These are phyloP conservation scores for Laspeyria flexula DNA, from an alignment of 2,888 invertebrate genomes.

Conservation along the genomic window DNA sequence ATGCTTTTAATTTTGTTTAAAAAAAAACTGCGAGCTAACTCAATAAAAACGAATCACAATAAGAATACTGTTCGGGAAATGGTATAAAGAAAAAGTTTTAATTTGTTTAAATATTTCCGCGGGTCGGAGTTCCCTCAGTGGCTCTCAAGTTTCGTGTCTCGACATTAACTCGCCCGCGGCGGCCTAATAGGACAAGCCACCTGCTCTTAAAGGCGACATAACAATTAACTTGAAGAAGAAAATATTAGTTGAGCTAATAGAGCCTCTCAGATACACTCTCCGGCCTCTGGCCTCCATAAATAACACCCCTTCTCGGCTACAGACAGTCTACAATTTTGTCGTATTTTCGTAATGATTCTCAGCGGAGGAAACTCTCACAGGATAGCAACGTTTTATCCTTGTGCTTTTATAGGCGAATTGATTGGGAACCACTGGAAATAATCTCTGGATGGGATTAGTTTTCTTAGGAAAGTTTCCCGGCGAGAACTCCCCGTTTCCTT, in stretches of 20 bases:
- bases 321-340: slow-evolving; percentile 74
- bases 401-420: slow-evolving; percentile 79
- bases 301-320: slow-evolving; percentile 75
- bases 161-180: slow-evolving; percentile 72
- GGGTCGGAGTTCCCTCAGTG: slow-evolving; percentile 62
- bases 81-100: slow-evolving; percentile 80
- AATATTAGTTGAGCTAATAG: slow-evolving; percentile 84
- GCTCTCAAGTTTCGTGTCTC: slow-evolving; percentile 73
- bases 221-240: slow-evolving; percentile 84
- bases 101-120: slow-evolving; percentile 84
- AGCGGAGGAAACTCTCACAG: slow-evolving; percentile 62
- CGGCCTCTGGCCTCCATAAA: slow-evolving; percentile 77
- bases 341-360: slow-evolving; percentile 81
- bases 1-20: slow-evolving; percentile 13
- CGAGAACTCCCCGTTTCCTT: slow-evolving; percentile 57
- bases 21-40: slow-evolving; percentile 57
- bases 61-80: slow-evolving; percentile 68
- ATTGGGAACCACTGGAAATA: slow-evolving; percentile 75
- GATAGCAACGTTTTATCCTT: slow-evolving; percentile 62
- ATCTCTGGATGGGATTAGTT: slow-evolving; percentile 76
- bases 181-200: slow-evolving; percentile 81
- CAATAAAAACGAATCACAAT: slow-evolving; percentile 71
- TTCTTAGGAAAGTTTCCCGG: slow-evolving; percentile 64
- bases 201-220: slow-evolving; percentile 83
- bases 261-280: slow-evolving; percentile 79